These are phyloP conservation scores for Hylaeus anthracinus DNA, from an alignment of 1,140 invertebrate genomes.

Conservation along the genomic window DNA sequence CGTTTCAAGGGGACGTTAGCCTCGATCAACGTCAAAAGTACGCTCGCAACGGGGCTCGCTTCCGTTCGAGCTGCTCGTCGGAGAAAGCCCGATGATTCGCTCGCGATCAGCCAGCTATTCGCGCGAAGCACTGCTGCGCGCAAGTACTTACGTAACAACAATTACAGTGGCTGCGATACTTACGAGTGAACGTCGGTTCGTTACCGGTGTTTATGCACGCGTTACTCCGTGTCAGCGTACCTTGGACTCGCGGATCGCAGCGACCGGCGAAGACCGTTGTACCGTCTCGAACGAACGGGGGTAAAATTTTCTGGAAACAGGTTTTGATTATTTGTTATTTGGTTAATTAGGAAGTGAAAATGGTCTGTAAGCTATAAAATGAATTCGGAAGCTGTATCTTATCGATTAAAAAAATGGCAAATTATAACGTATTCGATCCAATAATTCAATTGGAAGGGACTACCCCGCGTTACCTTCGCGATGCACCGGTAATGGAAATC, in stretches of 20 bases:
- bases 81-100: slow-evolving; percentile 74
- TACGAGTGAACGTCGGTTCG: slow-evolving; percentile 53
- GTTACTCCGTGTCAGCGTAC: slow-evolving; percentile 51
- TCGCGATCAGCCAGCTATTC: slow-evolving; percentile 53
- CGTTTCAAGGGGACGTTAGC: neutral
- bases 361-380: no score
- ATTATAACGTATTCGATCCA: no score
- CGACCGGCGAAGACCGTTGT: slow-evolving; percentile 28
- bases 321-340: no score
- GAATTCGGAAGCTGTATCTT: no score
- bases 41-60: neutral
- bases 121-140: slow-evolving; percentile 43
- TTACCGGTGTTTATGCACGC: slow-evolving; percentile 54
- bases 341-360: no score
- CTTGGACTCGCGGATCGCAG: slow-evolving; percentile 47
- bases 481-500: neutral
- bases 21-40: neutral
- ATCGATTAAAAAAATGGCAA: no score
- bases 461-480: no score
- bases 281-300: slow-evolving; percentile 1
- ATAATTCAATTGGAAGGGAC: no score
- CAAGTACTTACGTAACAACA: slow-evolving; percentile 71
- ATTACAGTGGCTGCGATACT: slow-evolving; percentile 54
- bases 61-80: neutral
- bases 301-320: no score